phyloP scores from a whole-genome alignment of 2,797 vertebrate species.

The Poeciliopsis paucimaculata region DNA sequence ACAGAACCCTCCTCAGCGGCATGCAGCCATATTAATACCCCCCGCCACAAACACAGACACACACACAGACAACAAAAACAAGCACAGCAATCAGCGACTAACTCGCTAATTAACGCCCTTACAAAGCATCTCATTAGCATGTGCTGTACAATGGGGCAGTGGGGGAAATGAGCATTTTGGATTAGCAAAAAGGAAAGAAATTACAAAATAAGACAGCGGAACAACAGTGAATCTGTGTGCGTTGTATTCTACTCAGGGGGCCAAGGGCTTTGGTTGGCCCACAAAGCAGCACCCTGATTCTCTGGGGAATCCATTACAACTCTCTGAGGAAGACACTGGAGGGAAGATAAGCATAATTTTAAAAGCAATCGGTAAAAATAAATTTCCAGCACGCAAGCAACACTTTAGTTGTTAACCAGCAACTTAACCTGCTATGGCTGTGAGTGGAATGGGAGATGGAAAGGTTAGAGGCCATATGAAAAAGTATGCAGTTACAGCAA shows the following conservation, averaged over 20 bases:
- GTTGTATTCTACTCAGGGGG: constrained; percentile 85
- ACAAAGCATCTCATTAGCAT: constrained; percentile 99
- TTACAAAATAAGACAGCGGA: constrained; percentile 58
- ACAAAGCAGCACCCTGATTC: constrained; percentile 87
- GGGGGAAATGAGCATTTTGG: constrained; percentile 74
- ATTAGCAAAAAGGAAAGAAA: constrained; percentile 75
- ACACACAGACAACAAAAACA: constrained; percentile 81
- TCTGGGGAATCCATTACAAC: constrained; percentile 93
- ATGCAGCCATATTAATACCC: constrained; percentile 90
- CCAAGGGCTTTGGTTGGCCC: constrained; percentile 89
- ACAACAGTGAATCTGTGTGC: constrained; percentile 27
- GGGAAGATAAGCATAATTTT: constrained; percentile 99
- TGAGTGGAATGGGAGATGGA: constrained; percentile 67
- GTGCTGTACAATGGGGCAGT: constrained; percentile 76
- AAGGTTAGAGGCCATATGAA: constrained; percentile 20
- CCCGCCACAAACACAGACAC: constrained; percentile 58
- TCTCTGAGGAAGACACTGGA: constrained; percentile 86
- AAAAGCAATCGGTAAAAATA: constrained; percentile 95
- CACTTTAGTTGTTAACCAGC: constrained; percentile 85
- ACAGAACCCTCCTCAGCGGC: constrained; percentile 86
- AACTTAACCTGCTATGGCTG: constrained; percentile 77
- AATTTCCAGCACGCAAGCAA: constrained; percentile 69
- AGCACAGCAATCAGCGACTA: constrained; percentile 95
- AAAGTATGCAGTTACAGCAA: constrained; percentile 32
- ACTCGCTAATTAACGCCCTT: constrained; percentile 98